phyloP scores from a whole-genome alignment of 2,888 invertebrate genomes.

The Itoplectis maculator region DNA sequence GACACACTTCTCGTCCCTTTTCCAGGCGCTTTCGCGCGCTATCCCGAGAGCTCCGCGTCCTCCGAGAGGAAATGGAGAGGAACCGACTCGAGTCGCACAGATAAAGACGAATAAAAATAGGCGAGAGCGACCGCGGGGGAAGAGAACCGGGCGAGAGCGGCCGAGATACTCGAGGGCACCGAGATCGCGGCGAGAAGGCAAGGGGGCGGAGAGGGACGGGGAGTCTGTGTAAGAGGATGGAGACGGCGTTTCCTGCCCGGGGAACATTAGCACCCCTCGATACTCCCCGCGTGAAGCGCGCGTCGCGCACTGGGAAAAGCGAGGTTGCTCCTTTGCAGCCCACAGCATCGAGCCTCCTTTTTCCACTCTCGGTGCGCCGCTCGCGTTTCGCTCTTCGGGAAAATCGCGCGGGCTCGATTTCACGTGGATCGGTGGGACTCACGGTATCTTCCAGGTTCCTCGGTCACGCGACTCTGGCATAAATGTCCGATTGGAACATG shows the following conservation, averaged over 20 bases:
- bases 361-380: slow-evolving; percentile 52
- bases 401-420: slow-evolving; percentile 56
- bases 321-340: slow-evolving; percentile 49
- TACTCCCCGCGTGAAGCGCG: slow-evolving; percentile 75
- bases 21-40: slow-evolving; percentile 44
- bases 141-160: slow-evolving; percentile 23
- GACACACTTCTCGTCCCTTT: slow-evolving; percentile 64
- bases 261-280: slow-evolving; percentile 84
- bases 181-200: slow-evolving; percentile 2
- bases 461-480: slow-evolving; percentile 1
- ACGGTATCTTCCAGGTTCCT: not conserved
- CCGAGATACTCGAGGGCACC: slow-evolving; percentile 49
- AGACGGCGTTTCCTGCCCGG: slow-evolving; percentile 84
- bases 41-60: slow-evolving; percentile 74
- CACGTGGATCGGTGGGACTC: too few relatives aligned
- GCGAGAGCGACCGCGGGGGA: slow-evolving; percentile 76
- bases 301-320: slow-evolving; percentile 65
- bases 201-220: slow-evolving; percentile 50
- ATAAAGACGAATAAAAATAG: slow-evolving; percentile 85
- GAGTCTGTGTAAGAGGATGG: slow-evolving; percentile 78
- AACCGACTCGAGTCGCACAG: slow-evolving; percentile 84
- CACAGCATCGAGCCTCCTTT: slow-evolving; percentile 61
- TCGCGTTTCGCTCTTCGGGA: slow-evolving; percentile 41
- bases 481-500: not conserved
- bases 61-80: slow-evolving; percentile 85